A percentile compares a stretch with the other conserved stretches of the same genome.
phyloP scores from a whole-genome alignment of 2,113 vertebrate genomes.

The Petrocephalus microphthalmus region DNA sequence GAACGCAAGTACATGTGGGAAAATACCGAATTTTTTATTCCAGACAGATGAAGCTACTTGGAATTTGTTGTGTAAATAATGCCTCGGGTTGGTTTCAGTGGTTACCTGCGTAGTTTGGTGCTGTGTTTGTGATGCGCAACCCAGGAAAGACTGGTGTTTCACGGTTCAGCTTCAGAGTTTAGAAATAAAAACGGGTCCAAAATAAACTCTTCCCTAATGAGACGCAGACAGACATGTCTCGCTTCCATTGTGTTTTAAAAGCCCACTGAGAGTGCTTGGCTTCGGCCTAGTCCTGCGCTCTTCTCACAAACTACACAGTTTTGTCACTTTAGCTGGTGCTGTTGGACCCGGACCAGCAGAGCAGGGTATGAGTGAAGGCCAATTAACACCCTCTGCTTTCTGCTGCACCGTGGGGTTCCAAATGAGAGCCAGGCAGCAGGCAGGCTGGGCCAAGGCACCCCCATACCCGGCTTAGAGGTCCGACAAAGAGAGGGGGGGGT shows the following conservation, averaged over 20 bases:
- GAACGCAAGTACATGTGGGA: not conserved
- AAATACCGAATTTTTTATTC: not conserved
- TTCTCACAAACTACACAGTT: slow-evolving; percentile 18
- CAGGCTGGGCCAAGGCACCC: slow-evolving; percentile 35
- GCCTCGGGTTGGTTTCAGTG: not conserved
- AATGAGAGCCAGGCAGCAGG: slow-evolving; percentile 29
- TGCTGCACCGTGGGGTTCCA: slow-evolving; percentile 39
- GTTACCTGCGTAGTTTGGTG: not conserved
- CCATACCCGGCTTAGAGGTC: slow-evolving; percentile 30
- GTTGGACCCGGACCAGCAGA: slow-evolving; percentile 37
- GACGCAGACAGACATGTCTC: slow-evolving; percentile 14
- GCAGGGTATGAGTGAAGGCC: slow-evolving; percentile 41
- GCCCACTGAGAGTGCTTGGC: slow-evolving; percentile 15
- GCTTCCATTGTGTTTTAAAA: slow-evolving; percentile 20
- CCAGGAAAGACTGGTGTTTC: not conserved
- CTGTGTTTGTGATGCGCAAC: not conserved
- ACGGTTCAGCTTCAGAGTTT: slow-evolving; percentile 13
- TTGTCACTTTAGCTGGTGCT: slow-evolving; percentile 28
- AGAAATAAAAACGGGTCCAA: slow-evolving; percentile 16
- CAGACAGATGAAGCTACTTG: not conserved
- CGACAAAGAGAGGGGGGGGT: not conserved
- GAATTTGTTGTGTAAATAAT: not conserved
- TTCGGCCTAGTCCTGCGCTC: slow-evolving; percentile 1
- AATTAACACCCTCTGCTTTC: slow-evolving; percentile 49
- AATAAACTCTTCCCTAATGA: slow-evolving; percentile 24